A percentile compares a stretch with the other conserved stretches of the same genome.
These are phyloP conservation scores for Leuciscus idus DNA, from an alignment of 2,113 vertebrate genomes.

Conservation along the genomic window DNA sequence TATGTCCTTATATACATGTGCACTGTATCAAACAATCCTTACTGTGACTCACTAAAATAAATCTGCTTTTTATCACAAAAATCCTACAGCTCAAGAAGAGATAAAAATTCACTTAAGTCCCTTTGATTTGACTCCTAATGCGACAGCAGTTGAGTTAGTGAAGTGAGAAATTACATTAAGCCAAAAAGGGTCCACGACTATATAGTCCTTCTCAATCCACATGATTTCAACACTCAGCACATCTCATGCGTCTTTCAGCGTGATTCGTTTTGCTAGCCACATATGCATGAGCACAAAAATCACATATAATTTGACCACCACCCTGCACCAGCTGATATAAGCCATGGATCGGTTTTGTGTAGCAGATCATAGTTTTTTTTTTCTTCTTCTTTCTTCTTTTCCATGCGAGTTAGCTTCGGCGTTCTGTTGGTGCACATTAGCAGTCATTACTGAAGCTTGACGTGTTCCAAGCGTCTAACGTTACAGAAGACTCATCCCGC, in stretches of 20 bases:
- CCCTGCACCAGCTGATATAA: neutral
- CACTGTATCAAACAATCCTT: neutral
- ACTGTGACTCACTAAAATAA: neutral
- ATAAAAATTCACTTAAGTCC: slow-evolving; percentile 9
- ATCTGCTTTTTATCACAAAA: neutral
- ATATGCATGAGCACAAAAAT: neutral
- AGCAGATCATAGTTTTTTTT: neutral
- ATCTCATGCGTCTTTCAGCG: neutral
- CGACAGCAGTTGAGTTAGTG: slow-evolving; percentile 17
- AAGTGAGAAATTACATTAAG: neutral
- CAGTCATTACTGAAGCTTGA: slow-evolving; percentile 34
- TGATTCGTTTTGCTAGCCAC: neutral
- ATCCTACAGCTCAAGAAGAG: neutral
- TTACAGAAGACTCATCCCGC: slow-evolving; percentile 9
- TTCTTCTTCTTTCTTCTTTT: neutral
- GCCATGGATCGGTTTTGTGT: too few relatives aligned
- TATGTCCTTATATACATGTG: neutral
- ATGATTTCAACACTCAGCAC: slow-evolving; percentile 3
- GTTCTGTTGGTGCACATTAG: slow-evolving; percentile 21
- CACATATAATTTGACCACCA: slow-evolving; percentile 4
- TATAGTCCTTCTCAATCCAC: neutral
- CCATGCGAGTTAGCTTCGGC: neutral
- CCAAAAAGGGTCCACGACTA: neutral
- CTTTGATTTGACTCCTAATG: slow-evolving; percentile 18
- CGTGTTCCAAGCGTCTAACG: neutral